Percentiles rank a stretch among this genome's conserved stretches.
Conservation (phyloP, 2,113 vertebrate genomes). For the zebrafish (Danio rerio) region DNA sequence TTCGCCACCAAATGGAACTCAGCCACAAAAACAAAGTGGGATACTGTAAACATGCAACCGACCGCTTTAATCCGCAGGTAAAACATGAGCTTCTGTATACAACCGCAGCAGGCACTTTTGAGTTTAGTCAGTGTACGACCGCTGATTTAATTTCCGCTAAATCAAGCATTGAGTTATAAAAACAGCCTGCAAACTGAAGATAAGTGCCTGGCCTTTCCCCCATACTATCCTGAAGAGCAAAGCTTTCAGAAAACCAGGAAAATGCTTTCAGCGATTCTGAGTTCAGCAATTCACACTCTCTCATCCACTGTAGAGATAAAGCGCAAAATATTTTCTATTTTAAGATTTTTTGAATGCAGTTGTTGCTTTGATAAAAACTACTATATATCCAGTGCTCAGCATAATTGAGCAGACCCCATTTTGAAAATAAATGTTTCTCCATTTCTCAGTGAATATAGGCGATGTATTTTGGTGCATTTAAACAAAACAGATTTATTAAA, state of each 20-base stretch:
- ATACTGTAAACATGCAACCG: conserved; percentile 16
- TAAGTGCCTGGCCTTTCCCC: conserved; percentile 15
- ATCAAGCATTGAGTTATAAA: background rate
- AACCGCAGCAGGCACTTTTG: background rate
- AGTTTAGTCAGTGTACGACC: background rate
- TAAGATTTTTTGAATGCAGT: background rate
- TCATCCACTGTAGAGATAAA: conserved; percentile 24
- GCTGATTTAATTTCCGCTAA: conserved; percentile 36
- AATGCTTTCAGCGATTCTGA: background rate
- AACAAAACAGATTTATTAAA: too few species aligned
- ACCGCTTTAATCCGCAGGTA: conserved; percentile 3
- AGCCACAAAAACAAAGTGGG: conserved; percentile 27
- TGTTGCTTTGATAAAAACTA: background rate
- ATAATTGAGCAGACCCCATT: too few species aligned
- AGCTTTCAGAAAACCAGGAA: conserved; percentile 22
- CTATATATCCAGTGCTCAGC: too few species aligned
- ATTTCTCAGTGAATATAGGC: too few species aligned
- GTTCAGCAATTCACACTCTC: background rate
- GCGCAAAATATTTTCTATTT: too few species aligned
- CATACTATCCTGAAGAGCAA: background rate
- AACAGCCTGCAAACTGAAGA: conserved; percentile 13
- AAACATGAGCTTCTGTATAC: conserved; percentile 11
- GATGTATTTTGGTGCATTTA: too few species aligned
- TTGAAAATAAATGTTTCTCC: too few species aligned
- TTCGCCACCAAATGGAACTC: background rate